phyloP scores from a whole-genome alignment of 1,140 invertebrate species.

The Listronotus oregonensis region DNA sequence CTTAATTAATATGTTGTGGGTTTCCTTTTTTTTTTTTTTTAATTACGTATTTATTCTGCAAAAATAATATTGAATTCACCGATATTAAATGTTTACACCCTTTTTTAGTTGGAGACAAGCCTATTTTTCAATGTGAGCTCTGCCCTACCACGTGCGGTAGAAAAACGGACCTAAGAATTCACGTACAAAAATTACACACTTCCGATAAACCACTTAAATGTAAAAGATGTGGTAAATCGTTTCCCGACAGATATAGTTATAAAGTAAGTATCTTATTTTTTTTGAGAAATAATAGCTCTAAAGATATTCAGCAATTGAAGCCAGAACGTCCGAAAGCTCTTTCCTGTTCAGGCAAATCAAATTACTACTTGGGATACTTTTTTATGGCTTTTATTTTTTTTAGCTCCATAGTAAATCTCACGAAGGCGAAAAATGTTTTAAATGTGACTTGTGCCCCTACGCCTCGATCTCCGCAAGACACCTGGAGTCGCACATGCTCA shows the following conservation, averaged over 20 bases:
- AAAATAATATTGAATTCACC: no score
- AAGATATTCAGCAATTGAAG: no score
- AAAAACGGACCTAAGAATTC: slow-evolving; percentile 95
- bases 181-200: slow-evolving; percentile 95
- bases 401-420: slow-evolving; percentile 81
- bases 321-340: no score
- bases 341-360: no score
- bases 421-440: slow-evolving; percentile 97
- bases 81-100: no score
- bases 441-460: slow-evolving; percentile 93
- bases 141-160: slow-evolving; percentile 96
- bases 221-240: slow-evolving; percentile 90
- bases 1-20: no score
- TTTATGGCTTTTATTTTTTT: slow-evolving; percentile 5
- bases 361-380: no score
- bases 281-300: neutral
- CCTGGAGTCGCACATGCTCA: slow-evolving; percentile 94
- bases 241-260: slow-evolving; percentile 85
- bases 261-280: slow-evolving; percentile 56
- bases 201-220: slow-evolving; percentile 91
- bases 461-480: slow-evolving; percentile 90
- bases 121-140: slow-evolving; percentile 91
- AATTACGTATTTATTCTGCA: no score
- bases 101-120: slow-evolving; percentile 81
- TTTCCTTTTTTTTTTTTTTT: no score